Conservation (phyloP, 2,888 invertebrate species). For the Xylota sylvarum region DNA sequence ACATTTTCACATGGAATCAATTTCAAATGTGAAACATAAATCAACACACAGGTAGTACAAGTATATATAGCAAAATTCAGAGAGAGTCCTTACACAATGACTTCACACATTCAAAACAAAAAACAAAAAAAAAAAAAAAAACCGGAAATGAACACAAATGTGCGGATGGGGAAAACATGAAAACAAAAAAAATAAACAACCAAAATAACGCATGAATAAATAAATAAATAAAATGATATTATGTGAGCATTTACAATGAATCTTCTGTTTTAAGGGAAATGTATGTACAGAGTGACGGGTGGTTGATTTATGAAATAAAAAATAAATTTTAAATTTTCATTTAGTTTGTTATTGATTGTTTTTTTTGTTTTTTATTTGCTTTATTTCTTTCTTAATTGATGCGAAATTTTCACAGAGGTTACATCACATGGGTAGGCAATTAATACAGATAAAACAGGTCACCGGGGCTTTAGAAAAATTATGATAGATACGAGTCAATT, state of each 20-base stretch:
- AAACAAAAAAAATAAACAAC: background rate
- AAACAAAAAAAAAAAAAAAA: slow-evolving; percentile 7
- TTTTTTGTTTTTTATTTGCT: too few species aligned
- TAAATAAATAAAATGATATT: slow-evolving; percentile 30
- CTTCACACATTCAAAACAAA: slow-evolving; percentile 53
- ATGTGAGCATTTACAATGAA: slow-evolving; percentile 46
- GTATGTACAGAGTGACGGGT: background rate
- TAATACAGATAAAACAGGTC: background rate
- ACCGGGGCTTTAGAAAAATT: background rate
- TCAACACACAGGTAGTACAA: slow-evolving; percentile 60
- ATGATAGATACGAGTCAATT: background rate
- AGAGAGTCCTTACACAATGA: slow-evolving; percentile 47
- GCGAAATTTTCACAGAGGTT: background rate
- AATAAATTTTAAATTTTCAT: slow-evolving; percentile 1
- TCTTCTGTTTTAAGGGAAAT: background rate
- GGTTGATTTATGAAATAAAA: slow-evolving; percentile 5
- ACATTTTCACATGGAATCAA: slow-evolving; percentile 48
- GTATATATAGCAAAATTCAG: slow-evolving; percentile 16
- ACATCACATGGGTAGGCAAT: too few species aligned
- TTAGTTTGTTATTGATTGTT: slow-evolving; percentile 2
- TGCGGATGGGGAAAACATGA: slow-evolving; percentile 16
- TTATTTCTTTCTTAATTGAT: background rate
- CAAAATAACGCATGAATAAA: background rate
- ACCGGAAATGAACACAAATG: slow-evolving; percentile 63
- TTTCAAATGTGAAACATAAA: slow-evolving; percentile 63